Evolutionary conservation across 2,113 vertebrate genomes (phyloP), one percentile per base, ranked within the genome.

Genomic region (Heliornis fulica): DNA sequence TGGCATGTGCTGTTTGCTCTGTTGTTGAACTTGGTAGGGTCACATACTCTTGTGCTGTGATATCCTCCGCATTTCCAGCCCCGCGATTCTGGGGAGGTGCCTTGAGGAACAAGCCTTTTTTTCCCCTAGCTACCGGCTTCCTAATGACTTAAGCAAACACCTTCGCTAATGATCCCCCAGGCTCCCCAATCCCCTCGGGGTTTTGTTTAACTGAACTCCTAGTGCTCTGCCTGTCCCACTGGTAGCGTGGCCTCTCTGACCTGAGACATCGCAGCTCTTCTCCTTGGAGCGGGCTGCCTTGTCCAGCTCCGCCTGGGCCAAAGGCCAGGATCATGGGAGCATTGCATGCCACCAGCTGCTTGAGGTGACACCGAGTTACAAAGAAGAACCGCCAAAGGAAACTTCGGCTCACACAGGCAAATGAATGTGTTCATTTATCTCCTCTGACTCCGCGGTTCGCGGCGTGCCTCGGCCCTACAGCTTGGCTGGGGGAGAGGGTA

Each of bases 131-230:
- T 98, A 98, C 99, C 98, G 98, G 98, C 98, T 98, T 98, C 98
- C 98, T 99, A 99, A 99, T 99, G 98, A 98, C 98, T 99, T 99
- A 98, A 99, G 98, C 99, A 99, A 99, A 99, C 98, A 98, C 97
- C 98, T 98, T 97, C 95, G 96, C 98, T 99, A 98, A 97, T 98
- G 98, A 98, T 98, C 98, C 98, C 98, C 97, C 97, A 94, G 99
- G 97, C 97, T 98, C 97, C 97, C 98, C 59, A 87, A 97, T 98
- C 91, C 98, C 98, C 95, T 97, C 93, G 96, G 96, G 96, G 97
- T 98, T 99, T 99, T 99, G 99, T 99, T 99, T 95, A 69, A 93
- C 97, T 97, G 97, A 96, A 97, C 97, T 97, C 97, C 98, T 91
- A 94, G 97, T 95, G 98, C 96, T 98, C 97, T 96, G 98, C 97